phyloP scores from a whole-genome alignment of 2,113 vertebrate genomes.

The Sturnira hondurensis region DNA sequence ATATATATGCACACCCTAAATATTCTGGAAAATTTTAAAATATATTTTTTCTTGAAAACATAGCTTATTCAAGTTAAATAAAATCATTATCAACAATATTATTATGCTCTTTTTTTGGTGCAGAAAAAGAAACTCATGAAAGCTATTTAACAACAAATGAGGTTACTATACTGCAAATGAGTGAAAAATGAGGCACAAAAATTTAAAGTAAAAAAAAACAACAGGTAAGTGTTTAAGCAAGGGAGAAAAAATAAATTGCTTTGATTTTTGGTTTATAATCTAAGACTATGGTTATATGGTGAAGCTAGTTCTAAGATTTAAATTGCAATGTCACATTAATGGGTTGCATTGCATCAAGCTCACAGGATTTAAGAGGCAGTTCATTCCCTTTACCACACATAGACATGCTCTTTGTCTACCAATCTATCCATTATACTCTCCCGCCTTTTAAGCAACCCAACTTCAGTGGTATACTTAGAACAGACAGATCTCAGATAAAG shows the following conservation, averaged over 20 bases:
- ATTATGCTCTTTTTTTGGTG: background rate
- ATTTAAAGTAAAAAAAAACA: background rate
- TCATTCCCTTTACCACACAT: constrained; percentile 37
- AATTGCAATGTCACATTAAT: background rate
- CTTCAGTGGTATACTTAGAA: background rate
- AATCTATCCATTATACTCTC: constrained; percentile 6
- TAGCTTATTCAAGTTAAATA: background rate
- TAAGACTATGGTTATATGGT: background rate
- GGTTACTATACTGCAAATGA: background rate
- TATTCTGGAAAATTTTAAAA: too few species aligned
- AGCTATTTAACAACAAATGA: background rate
- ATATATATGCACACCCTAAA: too few species aligned
- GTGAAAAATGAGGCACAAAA: background rate
- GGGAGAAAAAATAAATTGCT: background rate
- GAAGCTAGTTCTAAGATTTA: background rate
- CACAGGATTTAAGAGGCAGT: constrained; percentile 47
- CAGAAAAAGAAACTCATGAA: background rate
- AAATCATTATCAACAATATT: background rate
- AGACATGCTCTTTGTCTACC: constrained; percentile 19
- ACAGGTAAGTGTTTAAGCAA: background rate
- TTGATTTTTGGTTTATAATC: background rate
- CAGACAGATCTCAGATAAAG: constrained; percentile 10
- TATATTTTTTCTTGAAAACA: background rate
- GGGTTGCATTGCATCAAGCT: background rate
- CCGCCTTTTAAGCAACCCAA: constrained; percentile 1